Conservation (phyloP, 2,888 invertebrate species). For the Autographa gamma region DNA sequence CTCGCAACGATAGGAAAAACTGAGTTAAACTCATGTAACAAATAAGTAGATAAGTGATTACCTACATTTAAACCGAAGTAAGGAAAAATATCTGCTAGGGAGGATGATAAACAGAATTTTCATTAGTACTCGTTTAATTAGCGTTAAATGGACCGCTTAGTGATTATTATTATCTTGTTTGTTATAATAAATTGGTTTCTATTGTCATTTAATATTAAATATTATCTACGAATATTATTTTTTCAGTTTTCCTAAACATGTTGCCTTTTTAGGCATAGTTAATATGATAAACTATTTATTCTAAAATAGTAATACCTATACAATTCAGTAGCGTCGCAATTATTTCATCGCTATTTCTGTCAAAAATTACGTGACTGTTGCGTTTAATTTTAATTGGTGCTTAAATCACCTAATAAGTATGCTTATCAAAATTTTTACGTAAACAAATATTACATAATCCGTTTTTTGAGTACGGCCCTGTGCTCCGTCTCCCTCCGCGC, state of each 20-base stretch:
- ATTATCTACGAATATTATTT: not conserved
- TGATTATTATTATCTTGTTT: slow-evolving; percentile 46
- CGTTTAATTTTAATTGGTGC: no score
- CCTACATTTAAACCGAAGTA: slow-evolving; percentile 14
- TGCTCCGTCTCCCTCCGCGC: slow-evolving; percentile 81
- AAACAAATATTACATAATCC: slow-evolving; percentile 6
- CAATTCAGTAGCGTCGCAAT: no score
- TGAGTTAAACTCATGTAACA: slow-evolving; percentile 19
- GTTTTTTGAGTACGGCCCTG: slow-evolving; percentile 72
- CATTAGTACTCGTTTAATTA: slow-evolving; percentile 34
- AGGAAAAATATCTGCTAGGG: slow-evolving; percentile 33
- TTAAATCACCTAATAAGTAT: not conserved
- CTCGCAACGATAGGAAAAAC: slow-evolving; percentile 67
- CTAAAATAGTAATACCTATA: no score
- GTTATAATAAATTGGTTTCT: slow-evolving; percentile 19
- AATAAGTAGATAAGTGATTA: slow-evolving; percentile 18
- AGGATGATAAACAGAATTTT: slow-evolving; percentile 32
- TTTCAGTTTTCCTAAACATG: no score
- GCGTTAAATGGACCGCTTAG: slow-evolving; percentile 32
- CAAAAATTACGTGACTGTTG: no score
- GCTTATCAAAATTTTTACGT: not conserved
- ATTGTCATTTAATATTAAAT: not conserved
- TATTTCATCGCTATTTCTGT: no score
- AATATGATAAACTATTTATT: no score
- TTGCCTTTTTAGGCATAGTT: no score